phyloP scores from a whole-genome alignment of 2,113 vertebrate species.

The Arizona elegans region DNA sequence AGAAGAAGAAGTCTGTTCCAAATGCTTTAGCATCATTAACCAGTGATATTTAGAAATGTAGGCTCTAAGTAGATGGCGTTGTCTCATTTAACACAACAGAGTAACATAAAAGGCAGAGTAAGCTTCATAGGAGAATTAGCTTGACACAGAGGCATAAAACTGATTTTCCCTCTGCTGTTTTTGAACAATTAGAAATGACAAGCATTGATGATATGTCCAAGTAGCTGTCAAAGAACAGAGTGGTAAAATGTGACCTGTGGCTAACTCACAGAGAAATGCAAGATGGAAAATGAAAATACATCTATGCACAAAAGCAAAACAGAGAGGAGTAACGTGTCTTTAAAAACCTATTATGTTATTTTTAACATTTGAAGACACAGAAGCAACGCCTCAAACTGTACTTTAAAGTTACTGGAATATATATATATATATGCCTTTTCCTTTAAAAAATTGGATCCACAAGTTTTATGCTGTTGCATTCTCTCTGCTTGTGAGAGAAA shows the following conservation, averaged over 20 bases:
- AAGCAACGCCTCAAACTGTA: conserved; percentile 21
- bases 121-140: neutral
- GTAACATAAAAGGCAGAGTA: conserved; percentile 23
- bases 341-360: conserved; percentile 51
- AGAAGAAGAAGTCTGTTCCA: neutral
- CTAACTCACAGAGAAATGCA: conserved; percentile 40
- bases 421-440: neutral
- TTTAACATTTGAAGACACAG: conserved; percentile 45
- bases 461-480: neutral
- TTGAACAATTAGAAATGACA: conserved; percentile 36
- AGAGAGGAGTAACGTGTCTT: conserved; percentile 35
- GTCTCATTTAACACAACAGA: conserved; percentile 29
- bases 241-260: conserved; percentile 10
- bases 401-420: neutral
- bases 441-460: neutral
- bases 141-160: conserved; percentile 25
- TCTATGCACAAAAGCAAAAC: neutral
- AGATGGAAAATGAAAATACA: conserved; percentile 30
- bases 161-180: neutral
- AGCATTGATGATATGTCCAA: conserved; percentile 44
- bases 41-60: conserved; percentile 14
- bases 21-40: neutral
- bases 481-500: neutral
- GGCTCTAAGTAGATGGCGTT: conserved; percentile 18
- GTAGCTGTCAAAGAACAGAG: conserved; percentile 40